Evolutionary conservation across 1,140 invertebrate genomes (phyloP), one percentile per base, ranked within the genome.

Genomic region (Magallana ariakensis): DNA sequence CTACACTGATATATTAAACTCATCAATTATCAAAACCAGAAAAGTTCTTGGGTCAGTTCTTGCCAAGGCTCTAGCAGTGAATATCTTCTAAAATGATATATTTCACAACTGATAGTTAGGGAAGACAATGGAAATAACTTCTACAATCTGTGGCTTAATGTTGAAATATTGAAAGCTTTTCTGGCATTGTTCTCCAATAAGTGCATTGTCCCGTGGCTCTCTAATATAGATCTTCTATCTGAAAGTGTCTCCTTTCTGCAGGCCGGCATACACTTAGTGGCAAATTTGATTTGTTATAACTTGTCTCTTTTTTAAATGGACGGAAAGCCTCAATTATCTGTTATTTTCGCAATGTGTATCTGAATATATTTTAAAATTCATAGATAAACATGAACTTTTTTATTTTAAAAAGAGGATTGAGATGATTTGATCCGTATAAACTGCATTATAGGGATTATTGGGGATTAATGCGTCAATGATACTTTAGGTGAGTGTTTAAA

Each of bases 1-100:
- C 19, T 70, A 26, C 19, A 22, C 19, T 70, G 11, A 70, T 22
- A 70, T 22, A 11, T 19, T 22, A 70, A 33, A 22, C 62, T 66
- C 62, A 66, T 66, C 62, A 66, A 66, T 66, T 66, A 66, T 66
- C 60, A 19, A 66, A 66, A 66, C n/a, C n/a, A 66, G 22, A 66
- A 66, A 66, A 19, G 33, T 46, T 46, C 9, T 66, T n/a, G 22
- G 6, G 62, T 22, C 22, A 66, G 62, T 66, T 66, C 62, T 19
- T 66, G 62, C 62, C 62, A 66, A 22, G 10, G 33, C 19, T 11
- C 19, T 22, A 70, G 62, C 19, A 70, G 19, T 46, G 33, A 46
- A 19, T 70, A 8, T 22, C 22, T 19, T 26, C 10, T 3, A 11
- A 10, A 26, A 13, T 26, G 22, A 75, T 46, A 26, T 75, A 33